Evolutionary conservation across 2,113 vertebrate genomes (phyloP).

Genomic region (Colius striatus): DNA sequence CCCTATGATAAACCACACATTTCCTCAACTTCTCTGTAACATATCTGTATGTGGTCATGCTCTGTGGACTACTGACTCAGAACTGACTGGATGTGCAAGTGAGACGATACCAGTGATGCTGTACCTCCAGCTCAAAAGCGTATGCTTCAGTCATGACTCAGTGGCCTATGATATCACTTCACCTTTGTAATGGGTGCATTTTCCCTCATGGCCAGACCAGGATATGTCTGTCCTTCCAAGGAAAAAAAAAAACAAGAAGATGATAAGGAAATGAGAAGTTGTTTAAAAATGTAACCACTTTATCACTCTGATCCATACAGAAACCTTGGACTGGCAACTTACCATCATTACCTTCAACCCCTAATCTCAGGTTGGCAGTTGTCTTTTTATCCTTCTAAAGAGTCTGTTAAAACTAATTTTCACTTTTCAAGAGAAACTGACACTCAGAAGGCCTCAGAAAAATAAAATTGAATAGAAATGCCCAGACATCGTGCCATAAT

Average conservation of each 20-base stretch:
- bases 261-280: background rate
- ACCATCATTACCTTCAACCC: background rate
- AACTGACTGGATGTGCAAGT: background rate
- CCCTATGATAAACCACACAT: background rate
- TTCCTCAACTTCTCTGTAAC: background rate
- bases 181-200: background rate
- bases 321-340: background rate
- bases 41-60: background rate
- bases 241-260: background rate
- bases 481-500: background rate
- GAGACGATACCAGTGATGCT: background rate
- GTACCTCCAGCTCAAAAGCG: background rate
- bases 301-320: background rate
- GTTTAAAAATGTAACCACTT: background rate
- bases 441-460: background rate
- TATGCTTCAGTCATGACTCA: background rate
- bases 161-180: background rate
- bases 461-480: background rate
- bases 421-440: background rate
- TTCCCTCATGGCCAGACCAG: background rate
- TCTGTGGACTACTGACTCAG: background rate
- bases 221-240: background rate
- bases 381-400: background rate
- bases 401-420: background rate
- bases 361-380: background rate